Base-by-base conservation (phyloP, 2,113 vertebrate species). In the Menura novaehollandiae region DNA sequence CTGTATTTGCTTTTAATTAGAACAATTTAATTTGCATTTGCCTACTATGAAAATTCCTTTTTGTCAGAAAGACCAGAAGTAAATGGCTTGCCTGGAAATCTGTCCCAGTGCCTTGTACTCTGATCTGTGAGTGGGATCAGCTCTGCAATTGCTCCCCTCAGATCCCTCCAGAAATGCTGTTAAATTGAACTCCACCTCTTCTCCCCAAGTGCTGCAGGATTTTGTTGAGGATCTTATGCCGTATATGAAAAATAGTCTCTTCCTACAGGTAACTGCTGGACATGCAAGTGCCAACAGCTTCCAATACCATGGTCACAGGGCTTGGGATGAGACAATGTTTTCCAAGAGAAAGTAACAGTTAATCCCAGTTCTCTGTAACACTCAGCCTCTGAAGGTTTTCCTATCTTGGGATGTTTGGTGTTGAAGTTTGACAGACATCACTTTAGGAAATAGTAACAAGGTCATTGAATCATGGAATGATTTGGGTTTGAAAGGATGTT, bases 1-100 rank as follows among this genome's bases (percentile, higher is more conserved):
- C 77, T n/a, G 43, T 76, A n/a, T 69, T 75, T 69, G 69, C 69
- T 69, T 76, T 87, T 87, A 56, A 80, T 86, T 39, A 68, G 46
- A 73, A 39, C 39, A 41, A 74, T 73, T 80, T 60, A 47, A 62
- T 80, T 91, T 74, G 53, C 60, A 63, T 79, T 51, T 63, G 74
- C 32, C 58, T n/a, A 6, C 28, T 39, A 19, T 7, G 67, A 55
- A 74, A 80, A 63, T 52, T 15, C 60, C 24, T n/a, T 44, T 67
- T 17, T 68, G 60, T 89, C 80, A 79, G 86, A 60, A 74, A 55
- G 30, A 89, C 8, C 18, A 49, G 62, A 68, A 35, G 68, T 46
- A 80, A 47, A 43, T 30, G 22, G 19, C 35, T 67, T 20, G 19
- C 37, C 44, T 89, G 74, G 86, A 67, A 78, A 55, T 18, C 46